phyloP scores from a whole-genome alignment of 2,888 invertebrate genomes.

The Acrobasis suavella region DNA sequence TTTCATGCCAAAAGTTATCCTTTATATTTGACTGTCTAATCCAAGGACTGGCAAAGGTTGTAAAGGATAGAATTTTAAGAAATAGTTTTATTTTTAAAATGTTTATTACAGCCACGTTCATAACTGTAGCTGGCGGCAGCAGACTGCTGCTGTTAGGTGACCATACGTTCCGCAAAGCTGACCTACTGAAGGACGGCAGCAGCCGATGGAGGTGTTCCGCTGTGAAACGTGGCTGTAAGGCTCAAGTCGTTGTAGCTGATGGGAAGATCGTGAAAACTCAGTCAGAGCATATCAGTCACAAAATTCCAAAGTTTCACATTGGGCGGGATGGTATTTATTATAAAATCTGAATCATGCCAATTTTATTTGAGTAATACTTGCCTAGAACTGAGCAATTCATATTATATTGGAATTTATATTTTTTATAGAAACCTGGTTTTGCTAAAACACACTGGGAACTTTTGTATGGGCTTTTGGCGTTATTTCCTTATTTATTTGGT shows the following conservation, averaged over 20 bases:
- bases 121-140: background rate
- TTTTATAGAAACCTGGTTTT: too few species aligned
- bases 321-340: background rate
- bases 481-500: too few species aligned
- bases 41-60: too few species aligned
- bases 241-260: background rate
- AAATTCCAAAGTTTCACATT: background rate
- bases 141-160: background rate
- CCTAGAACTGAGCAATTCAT: too few species aligned
- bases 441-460: too few species aligned
- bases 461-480: too few species aligned
- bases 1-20: too few species aligned
- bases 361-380: too few species aligned
- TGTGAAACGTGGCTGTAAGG: background rate
- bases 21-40: too few species aligned
- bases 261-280: background rate
- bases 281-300: background rate
- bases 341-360: background rate
- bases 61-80: too few species aligned
- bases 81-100: background rate
- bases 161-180: background rate
- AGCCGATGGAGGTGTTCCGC: slow-evolving; percentile 1
- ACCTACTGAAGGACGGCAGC: background rate
- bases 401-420: too few species aligned
- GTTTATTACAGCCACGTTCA: slow-evolving; percentile 2